Percentiles rank a stretch among this genome's conserved stretches.
phyloP scores from a whole-genome alignment of 2,113 vertebrate genomes.

The Phyllostomus discolor region DNA sequence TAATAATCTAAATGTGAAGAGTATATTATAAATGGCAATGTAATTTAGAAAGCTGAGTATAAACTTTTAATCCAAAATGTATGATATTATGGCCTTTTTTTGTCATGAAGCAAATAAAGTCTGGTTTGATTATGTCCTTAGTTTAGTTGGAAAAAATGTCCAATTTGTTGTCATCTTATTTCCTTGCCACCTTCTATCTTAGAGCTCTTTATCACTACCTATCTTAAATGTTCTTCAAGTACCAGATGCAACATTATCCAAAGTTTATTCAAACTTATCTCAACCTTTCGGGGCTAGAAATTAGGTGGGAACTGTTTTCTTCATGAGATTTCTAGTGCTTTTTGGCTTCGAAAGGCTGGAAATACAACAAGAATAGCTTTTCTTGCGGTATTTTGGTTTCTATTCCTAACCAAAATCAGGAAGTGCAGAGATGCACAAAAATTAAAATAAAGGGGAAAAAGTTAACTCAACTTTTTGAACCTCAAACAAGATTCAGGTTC shows the following conservation, averaged over 20 bases:
- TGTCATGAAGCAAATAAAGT: not conserved
- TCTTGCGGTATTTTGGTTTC: slow-evolving; percentile 81
- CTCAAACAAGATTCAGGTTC: slow-evolving; percentile 73
- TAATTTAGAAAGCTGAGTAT: slow-evolving; percentile 14
- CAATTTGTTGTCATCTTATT: slow-evolving; percentile 38
- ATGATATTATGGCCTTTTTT: not conserved
- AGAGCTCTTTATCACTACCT: slow-evolving; percentile 8
- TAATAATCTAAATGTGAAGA: not conserved
- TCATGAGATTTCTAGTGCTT: slow-evolving; percentile 73
- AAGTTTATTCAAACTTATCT: slow-evolving; percentile 76
- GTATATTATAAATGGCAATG: not conserved
- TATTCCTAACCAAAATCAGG: slow-evolving; percentile 74
- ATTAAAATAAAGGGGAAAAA: slow-evolving; percentile 74
- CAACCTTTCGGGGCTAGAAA: slow-evolving; percentile 71
- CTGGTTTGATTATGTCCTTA: not conserved
- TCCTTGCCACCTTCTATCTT: slow-evolving; percentile 27
- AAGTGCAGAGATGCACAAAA: slow-evolving; percentile 79
- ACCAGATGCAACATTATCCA: slow-evolving; percentile 56
- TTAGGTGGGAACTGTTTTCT: slow-evolving; percentile 74
- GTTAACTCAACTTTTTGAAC: slow-evolving; percentile 78
- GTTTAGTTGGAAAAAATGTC: slow-evolving; percentile 12
- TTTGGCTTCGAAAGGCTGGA: slow-evolving; percentile 72
- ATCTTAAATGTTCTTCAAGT: slow-evolving; percentile 37
- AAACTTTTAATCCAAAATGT: not conserved
- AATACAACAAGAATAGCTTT: slow-evolving; percentile 79